Evolutionary conservation across 2,888 invertebrate species (phyloP), one percentile per base, ranked within the genome.

Genomic region (Apantesis nais): DNA sequence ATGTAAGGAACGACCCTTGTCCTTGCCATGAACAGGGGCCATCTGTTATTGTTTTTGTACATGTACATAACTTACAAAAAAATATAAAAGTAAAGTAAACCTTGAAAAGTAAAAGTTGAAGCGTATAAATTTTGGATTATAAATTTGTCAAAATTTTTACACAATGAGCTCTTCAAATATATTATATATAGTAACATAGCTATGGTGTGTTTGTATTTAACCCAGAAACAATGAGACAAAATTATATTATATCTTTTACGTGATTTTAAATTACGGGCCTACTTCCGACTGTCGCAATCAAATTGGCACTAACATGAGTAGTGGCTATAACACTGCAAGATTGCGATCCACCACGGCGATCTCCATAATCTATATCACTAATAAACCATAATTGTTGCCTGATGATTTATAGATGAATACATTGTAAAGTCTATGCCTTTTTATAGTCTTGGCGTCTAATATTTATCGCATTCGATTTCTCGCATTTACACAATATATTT

Each of bases 301-400:
- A 41, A 34, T 65, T 64, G 16, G 48, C 58, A n/a, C 29, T 37
- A 39, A 58, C 29, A 25, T 48, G 48, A 48, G 63, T 31, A 71
- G 60, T 67, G 67, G 39, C 66, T 60, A 58, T 63, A 62, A 63
- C 52, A n/a, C 52, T 64, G 63, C 64, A 29, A 65, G 52, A 62
- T n/a, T 62, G 70, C 74, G 66, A 52, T 52, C 48, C 74, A 76
- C 78, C 73, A 66, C 73, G 61, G 76, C 65, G 81, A 65, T 66
- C 72, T 73, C 72, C 65, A 73, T 67, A 73, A 74, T 79, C 77
- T 75, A 77, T 80, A 68, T 74, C 39, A 63, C 74, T 80, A 78
- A 82, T 82, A 74, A 82, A 65, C 78, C 71, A 74, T 48, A 69
- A 74, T 76, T 78, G 78, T 79, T 76, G 62, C 67, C n/a, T 58